These are phyloP conservation scores for Allacma fusca DNA, from an alignment of 2,888 invertebrate genomes.

Conservation along the genomic window DNA sequence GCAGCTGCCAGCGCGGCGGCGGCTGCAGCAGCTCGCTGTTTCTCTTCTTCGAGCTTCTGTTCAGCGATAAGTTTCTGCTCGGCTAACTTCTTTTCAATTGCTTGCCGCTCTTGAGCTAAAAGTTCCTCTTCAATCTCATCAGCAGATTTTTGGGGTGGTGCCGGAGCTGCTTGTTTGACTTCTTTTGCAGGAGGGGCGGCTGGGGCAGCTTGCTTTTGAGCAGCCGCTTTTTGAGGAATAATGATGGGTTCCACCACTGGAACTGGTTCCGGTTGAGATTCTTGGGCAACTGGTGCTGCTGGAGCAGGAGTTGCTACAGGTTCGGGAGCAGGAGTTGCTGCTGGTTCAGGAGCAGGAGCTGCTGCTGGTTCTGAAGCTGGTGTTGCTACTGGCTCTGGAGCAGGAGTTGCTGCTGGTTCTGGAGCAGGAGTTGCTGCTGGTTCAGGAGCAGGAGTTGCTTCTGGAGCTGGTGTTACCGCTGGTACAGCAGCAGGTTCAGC, in stretches of 20 bases:
- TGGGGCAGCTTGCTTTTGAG: too few relatives aligned
- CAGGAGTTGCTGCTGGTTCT: too few relatives aligned
- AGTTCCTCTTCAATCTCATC: constrained; percentile 54
- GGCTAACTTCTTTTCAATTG: constrained; percentile 58
- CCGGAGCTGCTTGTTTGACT: constrained; percentile 3
- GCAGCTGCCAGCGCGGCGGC: constrained; percentile 46
- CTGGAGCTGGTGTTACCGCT: too few relatives aligned
- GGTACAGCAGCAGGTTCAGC: too few relatives aligned
- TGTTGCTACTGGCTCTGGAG: too few relatives aligned
- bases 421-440: too few relatives aligned
- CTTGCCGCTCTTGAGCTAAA: constrained; percentile 53
- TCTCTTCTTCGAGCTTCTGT: constrained; percentile 57
- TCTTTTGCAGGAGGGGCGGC: too few relatives aligned
- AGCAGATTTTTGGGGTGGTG: constrained; percentile 17
- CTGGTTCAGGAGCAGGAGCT: too few relatives aligned
- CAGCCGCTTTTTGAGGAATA: not conserved
- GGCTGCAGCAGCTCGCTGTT: constrained; percentile 55
- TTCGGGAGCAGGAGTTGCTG: too few relatives aligned
- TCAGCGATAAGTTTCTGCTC: constrained; percentile 59
- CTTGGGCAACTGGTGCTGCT: constrained; percentile 14
- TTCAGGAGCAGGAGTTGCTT: too few relatives aligned
- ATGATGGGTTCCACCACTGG: not conserved
- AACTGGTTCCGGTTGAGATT: constrained; percentile 30
- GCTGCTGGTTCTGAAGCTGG: too few relatives aligned
- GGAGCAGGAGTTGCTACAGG: too few relatives aligned